Percentiles rank a stretch among this genome's conserved stretches.
These are phyloP conservation scores for Eubasilissa regina DNA, from an alignment of 1,140 invertebrate genomes.

Conservation along the genomic window DNA sequence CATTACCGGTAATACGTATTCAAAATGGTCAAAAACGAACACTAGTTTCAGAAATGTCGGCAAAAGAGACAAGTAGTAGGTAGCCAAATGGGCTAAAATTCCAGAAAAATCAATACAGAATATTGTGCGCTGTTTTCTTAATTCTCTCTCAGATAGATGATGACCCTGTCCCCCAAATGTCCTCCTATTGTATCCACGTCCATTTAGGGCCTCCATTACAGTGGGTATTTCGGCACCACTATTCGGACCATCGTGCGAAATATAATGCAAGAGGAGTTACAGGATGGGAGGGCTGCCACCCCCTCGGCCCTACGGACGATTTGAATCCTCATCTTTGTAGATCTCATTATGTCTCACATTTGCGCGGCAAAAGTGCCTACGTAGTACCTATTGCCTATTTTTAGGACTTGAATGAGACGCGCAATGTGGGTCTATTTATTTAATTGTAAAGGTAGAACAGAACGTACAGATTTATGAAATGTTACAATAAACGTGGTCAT, in stretches of 20 bases:
- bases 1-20: too few species aligned
- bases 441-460: too few species aligned
- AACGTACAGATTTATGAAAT: too few species aligned
- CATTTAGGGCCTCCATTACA: constrained; percentile 61
- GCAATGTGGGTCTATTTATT: too few species aligned
- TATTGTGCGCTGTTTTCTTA: too few species aligned
- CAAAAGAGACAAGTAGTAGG: too few species aligned
- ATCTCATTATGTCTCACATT: background rate
- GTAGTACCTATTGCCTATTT: background rate
- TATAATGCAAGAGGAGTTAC: background rate
- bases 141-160: background rate
- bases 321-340: constrained; percentile 4
- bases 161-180: constrained; percentile 67
- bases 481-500: too few species aligned
- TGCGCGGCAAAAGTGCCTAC: background rate
- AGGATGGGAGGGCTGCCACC: background rate
- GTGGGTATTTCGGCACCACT: constrained; percentile 55
- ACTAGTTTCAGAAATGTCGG: too few species aligned
- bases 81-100: too few species aligned
- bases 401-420: background rate
- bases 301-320: constrained; percentile 4
- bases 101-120: too few species aligned
- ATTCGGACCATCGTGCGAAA: constrained; percentile 57
- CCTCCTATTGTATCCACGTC: constrained; percentile 66
- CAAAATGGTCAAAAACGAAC: too few species aligned